Percentiles rank a stretch among this genome's conserved stretches.
phyloP scores from a whole-genome alignment of 2,797 vertebrate genomes.

The Parotocinclus haroldoi region DNA sequence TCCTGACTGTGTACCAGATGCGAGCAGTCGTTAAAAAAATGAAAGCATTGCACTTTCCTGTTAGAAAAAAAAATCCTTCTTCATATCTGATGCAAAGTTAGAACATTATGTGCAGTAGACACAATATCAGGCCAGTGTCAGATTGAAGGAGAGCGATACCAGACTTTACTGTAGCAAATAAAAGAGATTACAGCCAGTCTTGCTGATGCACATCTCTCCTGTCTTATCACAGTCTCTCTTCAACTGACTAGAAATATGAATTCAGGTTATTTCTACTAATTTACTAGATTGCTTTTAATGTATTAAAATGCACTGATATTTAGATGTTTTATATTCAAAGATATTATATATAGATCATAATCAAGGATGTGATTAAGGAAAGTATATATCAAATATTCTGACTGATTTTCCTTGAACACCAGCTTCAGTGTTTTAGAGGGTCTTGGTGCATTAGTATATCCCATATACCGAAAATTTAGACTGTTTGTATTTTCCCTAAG shows the following conservation, averaged over 20 bases:
- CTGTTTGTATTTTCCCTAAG: background rate
- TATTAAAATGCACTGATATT: too few species aligned
- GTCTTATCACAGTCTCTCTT: conserved; percentile 5
- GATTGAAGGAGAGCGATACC: conserved; percentile 7
- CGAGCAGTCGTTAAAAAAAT: background rate
- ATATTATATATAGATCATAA: too few species aligned
- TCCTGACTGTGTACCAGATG: background rate
- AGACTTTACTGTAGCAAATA: conserved; percentile 19
- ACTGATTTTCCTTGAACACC: too few species aligned
- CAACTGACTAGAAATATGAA: background rate
- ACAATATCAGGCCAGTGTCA: conserved; percentile 2
- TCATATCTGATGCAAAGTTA: conserved; percentile 23
- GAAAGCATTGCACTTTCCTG: conserved; percentile 7
- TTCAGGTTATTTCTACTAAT: too few species aligned
- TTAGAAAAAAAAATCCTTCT: conserved; percentile 2
- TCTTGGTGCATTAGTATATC: background rate
- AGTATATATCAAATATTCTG: too few species aligned
- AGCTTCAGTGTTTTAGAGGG: background rate
- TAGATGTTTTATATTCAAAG: too few species aligned
- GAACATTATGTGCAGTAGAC: conserved; percentile 22
- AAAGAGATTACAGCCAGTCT: conserved; percentile 47
- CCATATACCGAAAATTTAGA: background rate
- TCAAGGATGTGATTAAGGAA: too few species aligned
- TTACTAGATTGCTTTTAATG: too few species aligned
- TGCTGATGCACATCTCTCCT: conserved; percentile 51